Evolutionary conservation across 2,888 invertebrate genomes (phyloP).

Genomic region (Aplocera efformata): DNA sequence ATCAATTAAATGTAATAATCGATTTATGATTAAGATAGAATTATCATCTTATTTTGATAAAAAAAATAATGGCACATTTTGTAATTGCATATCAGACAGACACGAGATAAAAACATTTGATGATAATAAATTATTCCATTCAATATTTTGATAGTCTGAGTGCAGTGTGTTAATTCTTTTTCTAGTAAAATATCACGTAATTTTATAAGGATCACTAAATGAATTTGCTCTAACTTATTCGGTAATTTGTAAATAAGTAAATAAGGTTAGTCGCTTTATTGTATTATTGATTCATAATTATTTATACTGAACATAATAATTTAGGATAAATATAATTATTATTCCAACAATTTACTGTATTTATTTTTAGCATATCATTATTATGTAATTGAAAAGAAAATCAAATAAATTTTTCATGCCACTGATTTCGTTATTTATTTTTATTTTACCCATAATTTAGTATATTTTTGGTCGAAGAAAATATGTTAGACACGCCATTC

Average conservation of each 20-base stretch:
- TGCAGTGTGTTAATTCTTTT: conserved; percentile 33
- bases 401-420: conserved; percentile 78
- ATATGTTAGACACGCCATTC: too few relatives aligned
- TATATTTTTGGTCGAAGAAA: not conserved
- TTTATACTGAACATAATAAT: conserved; percentile 64
- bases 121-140: not conserved
- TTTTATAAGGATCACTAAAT: conserved; percentile 30
- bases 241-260: conserved; percentile 72
- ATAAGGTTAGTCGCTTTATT: conserved; percentile 62
- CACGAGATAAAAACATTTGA: not conserved
- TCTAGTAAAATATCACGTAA: conserved; percentile 24
- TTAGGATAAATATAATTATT: conserved; percentile 59
- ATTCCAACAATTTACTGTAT: conserved; percentile 73
- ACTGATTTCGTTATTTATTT: conserved; percentile 50
- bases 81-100: conserved; percentile 5
- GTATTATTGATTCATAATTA: conserved; percentile 64
- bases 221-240: conserved; percentile 52
- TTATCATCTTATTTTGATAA: too few relatives aligned
- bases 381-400: conserved; percentile 75
- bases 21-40: too few relatives aligned
- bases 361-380: conserved; percentile 76
- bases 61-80: too few relatives aligned
- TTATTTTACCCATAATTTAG: conserved; percentile 8
- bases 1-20: too few relatives aligned
- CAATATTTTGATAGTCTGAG: conserved; percentile 5